Base-by-base conservation (phyloP, 2,888 invertebrate species). In the Xiphydria camelus region DNA sequence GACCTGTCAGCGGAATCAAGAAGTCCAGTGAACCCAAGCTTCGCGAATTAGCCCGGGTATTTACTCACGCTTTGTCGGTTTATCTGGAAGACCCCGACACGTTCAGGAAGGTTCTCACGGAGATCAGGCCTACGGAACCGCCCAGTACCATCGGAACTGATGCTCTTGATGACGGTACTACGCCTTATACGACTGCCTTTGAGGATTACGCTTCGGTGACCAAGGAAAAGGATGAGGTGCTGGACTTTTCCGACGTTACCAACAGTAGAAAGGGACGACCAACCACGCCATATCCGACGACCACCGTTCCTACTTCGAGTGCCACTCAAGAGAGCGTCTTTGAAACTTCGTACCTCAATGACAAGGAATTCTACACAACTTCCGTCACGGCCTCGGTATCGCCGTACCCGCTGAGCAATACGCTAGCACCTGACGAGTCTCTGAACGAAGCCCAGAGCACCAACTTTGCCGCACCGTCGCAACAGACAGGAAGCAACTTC, bases 31-130 rank as follows among this genome's bases (percentile, higher is more conserved):
- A 73, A 82, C 71, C 75, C 1, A 78, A 75, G 41, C 58, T 91
- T 0, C 80, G 91, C 39, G 88, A 91, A 72, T 73, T 91, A 3
- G 91, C 91, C 1, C 87, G 89, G 74, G 88, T 91, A 3, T 92
- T 92, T 61, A 91, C 91, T 0, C 85, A 89, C 63, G 91, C 91
- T 0, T 74, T 92, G 10, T 87, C 89, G 1, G 89, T 88, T 0
- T 92, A 91, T 58, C 77, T 92, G 3, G 87, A 91, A 72, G 87
- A 91, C 71, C 91, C 91, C 1, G 85, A 86, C n/a, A 85, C 85
- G 40, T 91, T 91, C 61, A 84, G 87, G 55, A 86, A 85, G 64
- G 86, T 86, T 14, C 72, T 92, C 14, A 85, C 87, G 4, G 86
- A 88, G 54, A 86, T 89, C 1, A 79, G 91, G 62, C 91, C 91